These are phyloP conservation scores for Drosophila fuyamai DNA, from an alignment of 1,140 invertebrate species.

Conservation along the genomic window DNA sequence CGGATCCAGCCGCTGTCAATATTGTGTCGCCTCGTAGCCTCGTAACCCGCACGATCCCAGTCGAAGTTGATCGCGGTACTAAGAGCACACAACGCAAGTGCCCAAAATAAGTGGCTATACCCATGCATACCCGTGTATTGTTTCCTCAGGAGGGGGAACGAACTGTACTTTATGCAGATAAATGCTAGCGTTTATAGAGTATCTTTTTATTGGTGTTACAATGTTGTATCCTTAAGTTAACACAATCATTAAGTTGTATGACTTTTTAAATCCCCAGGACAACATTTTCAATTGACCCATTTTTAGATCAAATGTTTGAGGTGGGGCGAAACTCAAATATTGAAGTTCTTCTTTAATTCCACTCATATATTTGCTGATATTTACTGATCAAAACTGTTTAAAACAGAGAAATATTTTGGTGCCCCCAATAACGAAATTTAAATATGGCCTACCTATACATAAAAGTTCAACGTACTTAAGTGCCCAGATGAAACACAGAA, in stretches of 20 bases:
- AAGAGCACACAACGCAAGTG: constrained; percentile 6
- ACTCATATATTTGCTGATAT: too few relatives aligned
- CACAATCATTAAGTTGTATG: too few relatives aligned
- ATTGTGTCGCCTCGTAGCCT: constrained; percentile 80
- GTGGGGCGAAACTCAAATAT: too few relatives aligned
- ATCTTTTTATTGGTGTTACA: too few relatives aligned
- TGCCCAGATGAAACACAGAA: constrained; percentile 12
- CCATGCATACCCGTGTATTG: constrained; percentile 1
- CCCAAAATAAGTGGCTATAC: constrained; percentile 23
- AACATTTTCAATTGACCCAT: too few relatives aligned
- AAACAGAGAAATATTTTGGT: too few relatives aligned
- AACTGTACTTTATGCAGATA: neutral
- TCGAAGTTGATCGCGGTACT: constrained; percentile 50
- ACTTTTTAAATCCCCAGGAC: too few relatives aligned
- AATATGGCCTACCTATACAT: neutral
- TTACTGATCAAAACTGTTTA: too few relatives aligned
- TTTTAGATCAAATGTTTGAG: too few relatives aligned
- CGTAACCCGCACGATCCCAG: constrained; percentile 64
- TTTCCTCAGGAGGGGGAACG: neutral
- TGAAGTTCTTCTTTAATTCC: too few relatives aligned
- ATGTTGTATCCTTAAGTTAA: too few relatives aligned
- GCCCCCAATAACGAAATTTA: neutral
- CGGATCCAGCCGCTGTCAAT: constrained; percentile 78
- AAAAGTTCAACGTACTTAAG: constrained; percentile 7
- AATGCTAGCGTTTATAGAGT: too few relatives aligned